Conservation (phyloP, 1,140 invertebrate species). For the Cotesia chilonis region DNA sequence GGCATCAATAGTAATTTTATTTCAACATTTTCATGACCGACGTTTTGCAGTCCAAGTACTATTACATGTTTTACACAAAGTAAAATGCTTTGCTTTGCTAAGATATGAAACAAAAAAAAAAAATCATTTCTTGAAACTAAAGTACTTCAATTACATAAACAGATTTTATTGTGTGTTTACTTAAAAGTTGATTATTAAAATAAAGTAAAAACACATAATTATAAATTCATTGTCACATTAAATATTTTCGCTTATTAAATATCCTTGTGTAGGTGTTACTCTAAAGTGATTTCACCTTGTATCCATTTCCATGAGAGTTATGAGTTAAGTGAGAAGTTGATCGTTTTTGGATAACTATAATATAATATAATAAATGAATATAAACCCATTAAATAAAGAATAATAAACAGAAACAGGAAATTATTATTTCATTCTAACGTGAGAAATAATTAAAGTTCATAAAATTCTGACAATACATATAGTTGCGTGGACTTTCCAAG, state of each 20-base stretch:
- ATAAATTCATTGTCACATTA: neutral
- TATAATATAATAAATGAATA: neutral
- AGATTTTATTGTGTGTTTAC: too few relatives aligned
- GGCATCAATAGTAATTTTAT: too few relatives aligned
- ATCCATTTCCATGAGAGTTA: conserved; percentile 29
- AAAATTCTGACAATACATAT: conserved; percentile 15
- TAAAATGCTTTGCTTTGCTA: too few relatives aligned
- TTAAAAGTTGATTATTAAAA: too few relatives aligned
- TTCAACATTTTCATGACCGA: too few relatives aligned
- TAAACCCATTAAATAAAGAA: neutral
- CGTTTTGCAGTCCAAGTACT: too few relatives aligned
- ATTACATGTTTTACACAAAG: too few relatives aligned
- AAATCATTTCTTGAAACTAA: too few relatives aligned
- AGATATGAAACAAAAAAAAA: too few relatives aligned
- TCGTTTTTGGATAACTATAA: conserved; percentile 11
- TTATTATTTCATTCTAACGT: neutral
- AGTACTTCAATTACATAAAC: too few relatives aligned
- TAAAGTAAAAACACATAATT: neutral
- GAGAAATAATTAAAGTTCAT: conserved; percentile 12
- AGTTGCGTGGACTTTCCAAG: conserved; percentile 13
- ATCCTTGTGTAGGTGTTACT: conserved; percentile 18
- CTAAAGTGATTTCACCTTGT: conserved; percentile 34
- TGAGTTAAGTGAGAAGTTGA: neutral
- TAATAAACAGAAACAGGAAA: neutral
- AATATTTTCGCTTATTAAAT: neutral